Base-by-base conservation (phyloP, 2,888 invertebrate genomes). In the Scaptomyza flava region DNA sequence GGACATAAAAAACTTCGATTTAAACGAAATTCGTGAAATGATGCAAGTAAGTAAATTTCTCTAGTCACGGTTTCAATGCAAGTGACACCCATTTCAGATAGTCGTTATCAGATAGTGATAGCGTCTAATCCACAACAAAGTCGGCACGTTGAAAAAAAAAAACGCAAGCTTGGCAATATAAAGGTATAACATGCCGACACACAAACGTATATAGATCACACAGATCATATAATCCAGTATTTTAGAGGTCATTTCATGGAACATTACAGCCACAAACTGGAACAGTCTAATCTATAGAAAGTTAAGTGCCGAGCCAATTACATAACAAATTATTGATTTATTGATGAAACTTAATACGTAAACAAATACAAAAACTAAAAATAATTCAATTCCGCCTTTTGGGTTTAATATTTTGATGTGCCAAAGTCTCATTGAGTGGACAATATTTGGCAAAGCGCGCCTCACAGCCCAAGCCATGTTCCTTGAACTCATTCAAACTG, bases 401-500 rank as follows among this genome's bases (percentile, higher is more conserved):
- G 34, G 17, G 7, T 20, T 27, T n/a, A n/a, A 31, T 23, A 36
- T 52, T 17, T 31, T 34, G 31, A 6, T 31, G 6, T 9, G 5
- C 51, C 34, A 41, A 30, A 6, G 82, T 83, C 1, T 30, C 27
- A 53, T 83, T 88, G 3, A 62, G 56, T 6, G 87, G 89, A 51
- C 91, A 91, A 41, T 86, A 93, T 50, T 92, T 91, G 59, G 93
- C 93, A 87, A 94, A 94, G 77, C 93, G 93, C 51, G 92, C 90
- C 87, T 96, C 95, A 90, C 96, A 96, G 68, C 92, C 89, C 76
- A 94, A 93, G 34, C 94, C 94, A 78, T 94, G 93, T 30, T 93
- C 90, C 38, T 93, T 92, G 81, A 95, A 93, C 90, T 95, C 94
- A 11, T 93, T 92, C 23, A 93, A 82, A 4, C 93, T 92, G 68